Evolutionary conservation across 1,140 invertebrate species (phyloP).

Genomic region (Notospermus geniculatus): DNA sequence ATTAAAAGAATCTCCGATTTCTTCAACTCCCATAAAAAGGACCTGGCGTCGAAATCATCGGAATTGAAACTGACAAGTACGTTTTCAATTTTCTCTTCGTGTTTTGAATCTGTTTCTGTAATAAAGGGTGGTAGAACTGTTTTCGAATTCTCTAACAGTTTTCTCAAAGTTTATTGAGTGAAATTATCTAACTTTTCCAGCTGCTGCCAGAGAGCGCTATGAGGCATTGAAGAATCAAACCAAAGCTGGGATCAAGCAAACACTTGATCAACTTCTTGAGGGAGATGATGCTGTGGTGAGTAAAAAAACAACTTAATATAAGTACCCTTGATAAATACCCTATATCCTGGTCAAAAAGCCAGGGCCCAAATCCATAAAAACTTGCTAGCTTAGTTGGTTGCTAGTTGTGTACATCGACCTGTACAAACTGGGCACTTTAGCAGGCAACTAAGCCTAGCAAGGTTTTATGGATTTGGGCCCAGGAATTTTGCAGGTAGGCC

Average conservation of each 20-base stretch:
- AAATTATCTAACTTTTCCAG: too few relatives aligned
- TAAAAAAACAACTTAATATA: conserved; percentile 2
- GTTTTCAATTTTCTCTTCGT: neutral
- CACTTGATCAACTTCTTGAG: conserved; percentile 81
- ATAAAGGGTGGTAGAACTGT: too few relatives aligned
- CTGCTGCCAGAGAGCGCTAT: conserved; percentile 56
- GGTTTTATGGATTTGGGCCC: too few relatives aligned
- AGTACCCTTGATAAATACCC: neutral
- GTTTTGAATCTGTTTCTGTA: too few relatives aligned
- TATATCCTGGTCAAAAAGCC: too few relatives aligned
- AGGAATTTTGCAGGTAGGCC: too few relatives aligned
- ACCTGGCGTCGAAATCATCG: conserved; percentile 44
- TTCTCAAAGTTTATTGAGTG: too few relatives aligned
- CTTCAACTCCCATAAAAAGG: conserved; percentile 62
- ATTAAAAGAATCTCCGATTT: conserved; percentile 77
- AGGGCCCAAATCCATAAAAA: neutral
- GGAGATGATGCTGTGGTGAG: conserved; percentile 54
- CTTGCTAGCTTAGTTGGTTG: too few relatives aligned
- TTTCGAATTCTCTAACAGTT: too few relatives aligned
- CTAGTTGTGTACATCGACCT: too few relatives aligned
- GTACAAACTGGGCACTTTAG: too few relatives aligned
- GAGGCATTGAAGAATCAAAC: conserved; percentile 74
- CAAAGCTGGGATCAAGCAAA: conserved; percentile 75
- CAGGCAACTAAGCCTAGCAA: too few relatives aligned
- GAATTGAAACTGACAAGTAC: conserved; percentile 23